Percentiles rank a stretch among this genome's conserved stretches.
Conservation (phyloP, 2,113 vertebrate genomes). For the Eurystomus gularis region DNA sequence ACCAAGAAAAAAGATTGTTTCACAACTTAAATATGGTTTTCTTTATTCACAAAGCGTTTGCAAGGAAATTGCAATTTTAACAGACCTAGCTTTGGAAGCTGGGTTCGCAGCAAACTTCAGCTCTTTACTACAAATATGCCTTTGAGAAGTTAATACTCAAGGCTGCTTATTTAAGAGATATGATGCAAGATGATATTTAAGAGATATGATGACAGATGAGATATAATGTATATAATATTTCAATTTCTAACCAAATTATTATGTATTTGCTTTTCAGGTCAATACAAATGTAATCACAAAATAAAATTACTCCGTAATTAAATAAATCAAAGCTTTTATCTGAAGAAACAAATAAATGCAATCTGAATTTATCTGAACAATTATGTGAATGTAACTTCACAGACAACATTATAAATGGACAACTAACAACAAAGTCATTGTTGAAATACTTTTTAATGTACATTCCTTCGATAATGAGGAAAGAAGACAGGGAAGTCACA, state of each 20-base stretch:
- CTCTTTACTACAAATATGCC: neutral
- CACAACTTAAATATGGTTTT: neutral
- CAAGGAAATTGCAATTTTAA: neutral
- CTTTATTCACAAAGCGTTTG: neutral
- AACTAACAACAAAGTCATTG: neutral
- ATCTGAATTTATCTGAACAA: neutral
- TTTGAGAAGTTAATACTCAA: neutral
- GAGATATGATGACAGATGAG: neutral
- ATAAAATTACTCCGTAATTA: neutral
- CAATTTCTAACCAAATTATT: neutral
- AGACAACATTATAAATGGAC: neutral
- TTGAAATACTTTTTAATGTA: neutral
- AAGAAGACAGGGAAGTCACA: neutral
- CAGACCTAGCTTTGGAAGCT: neutral
- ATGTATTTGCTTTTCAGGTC: neutral
- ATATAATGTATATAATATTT: neutral
- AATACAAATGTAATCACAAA: neutral
- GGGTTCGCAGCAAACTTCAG: neutral
- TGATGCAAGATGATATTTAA: neutral
- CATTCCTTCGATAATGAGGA: neutral
- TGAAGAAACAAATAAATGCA: neutral
- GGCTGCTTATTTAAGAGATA: neutral
- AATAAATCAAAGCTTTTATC: neutral
- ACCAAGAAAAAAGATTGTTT: neutral
- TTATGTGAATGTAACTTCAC: neutral